Base-by-base conservation (phyloP, 2,888 invertebrate species). In the Erebia epiphron region DNA sequence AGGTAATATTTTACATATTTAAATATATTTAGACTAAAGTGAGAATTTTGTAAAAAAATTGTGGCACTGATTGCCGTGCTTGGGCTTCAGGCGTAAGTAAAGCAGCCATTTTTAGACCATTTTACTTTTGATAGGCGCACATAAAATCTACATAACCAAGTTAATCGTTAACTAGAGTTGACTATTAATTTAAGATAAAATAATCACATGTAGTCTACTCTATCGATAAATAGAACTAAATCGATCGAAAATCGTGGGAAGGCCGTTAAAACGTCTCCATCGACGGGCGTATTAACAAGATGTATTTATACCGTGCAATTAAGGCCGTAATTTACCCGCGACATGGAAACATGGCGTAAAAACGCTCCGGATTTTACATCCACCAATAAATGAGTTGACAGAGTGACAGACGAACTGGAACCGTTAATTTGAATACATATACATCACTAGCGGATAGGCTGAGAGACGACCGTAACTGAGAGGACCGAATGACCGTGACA, bases 241-340 rank as follows among this genome's bases (percentile, higher is more conserved):
- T 62, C 62, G 62, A 62, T 21, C 46, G 46, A 62, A 18, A 60
- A 60, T n/a, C 67, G 58, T 67, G 67, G 49, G 49, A 67, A 58
- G 58, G 49, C 46, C 9, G 11, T 67, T 50, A 67, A 67, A 67
- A 58, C 67, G 67, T 67, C 67, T 67, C 54, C 67, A 58, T 67
- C 46, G 49, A 21, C 26, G 46, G n/a, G 9, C n/a, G n/a, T 13
- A 67, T 57, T 49, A 50, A 57, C 67, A 35, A 58, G 67, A 66
- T 21, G 65, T 67, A 67, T 67, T 67, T 67, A 67, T 67, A 35
- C 13, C 16, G 58, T 18, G 58, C 67, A 67, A 58, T 67, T 57
- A 49, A 58, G 16, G 67, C 54, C 54, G 56, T 56, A 67, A 58
- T 21, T 67, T 52, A 52, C 16, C 35, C 50, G 58, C n/a, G 58